A percentile compares a stretch with the other conserved stretches of the same genome.
Evolutionary conservation across 2,113 vertebrate species (phyloP).

Genomic region (Phyllostomus discolor): DNA sequence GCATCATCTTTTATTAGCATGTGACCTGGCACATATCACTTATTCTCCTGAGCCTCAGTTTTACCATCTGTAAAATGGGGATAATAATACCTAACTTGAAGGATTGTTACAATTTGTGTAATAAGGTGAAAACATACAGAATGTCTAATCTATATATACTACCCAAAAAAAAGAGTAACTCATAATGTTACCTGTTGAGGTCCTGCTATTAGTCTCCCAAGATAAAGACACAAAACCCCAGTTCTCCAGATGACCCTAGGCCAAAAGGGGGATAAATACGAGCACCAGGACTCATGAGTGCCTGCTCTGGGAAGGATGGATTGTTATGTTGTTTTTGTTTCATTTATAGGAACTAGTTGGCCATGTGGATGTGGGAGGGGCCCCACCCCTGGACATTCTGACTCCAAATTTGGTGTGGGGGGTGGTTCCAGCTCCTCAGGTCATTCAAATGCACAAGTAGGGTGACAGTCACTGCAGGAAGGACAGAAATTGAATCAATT

Average conservation of each 20-base stretch:
- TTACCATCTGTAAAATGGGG: not conserved
- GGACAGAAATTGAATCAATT: not conserved
- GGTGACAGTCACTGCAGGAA: not conserved
- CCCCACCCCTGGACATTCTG: not conserved
- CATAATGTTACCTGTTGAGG: not conserved
- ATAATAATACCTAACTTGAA: not conserved
- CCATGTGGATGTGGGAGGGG: not conserved
- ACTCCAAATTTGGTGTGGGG: not conserved
- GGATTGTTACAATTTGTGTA: not conserved
- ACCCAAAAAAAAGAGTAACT: not conserved
- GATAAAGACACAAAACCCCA: not conserved
- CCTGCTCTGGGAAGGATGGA: not conserved
- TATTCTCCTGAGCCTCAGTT: not conserved
- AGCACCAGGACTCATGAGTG: too few species aligned
- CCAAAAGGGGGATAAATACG: not conserved
- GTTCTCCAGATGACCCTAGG: not conserved
- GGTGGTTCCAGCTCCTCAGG: not conserved
- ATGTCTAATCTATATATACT: not conserved
- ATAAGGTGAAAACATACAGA: not conserved
- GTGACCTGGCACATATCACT: not conserved
- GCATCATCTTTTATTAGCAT: not conserved
- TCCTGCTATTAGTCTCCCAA: not conserved
- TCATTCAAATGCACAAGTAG: not conserved
- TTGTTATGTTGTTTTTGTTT: not conserved
- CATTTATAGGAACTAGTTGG: not conserved